These are phyloP conservation scores for Sarcophilus harrisii DNA, from an alignment of 2,797 vertebrate species.

Conservation along the genomic window DNA sequence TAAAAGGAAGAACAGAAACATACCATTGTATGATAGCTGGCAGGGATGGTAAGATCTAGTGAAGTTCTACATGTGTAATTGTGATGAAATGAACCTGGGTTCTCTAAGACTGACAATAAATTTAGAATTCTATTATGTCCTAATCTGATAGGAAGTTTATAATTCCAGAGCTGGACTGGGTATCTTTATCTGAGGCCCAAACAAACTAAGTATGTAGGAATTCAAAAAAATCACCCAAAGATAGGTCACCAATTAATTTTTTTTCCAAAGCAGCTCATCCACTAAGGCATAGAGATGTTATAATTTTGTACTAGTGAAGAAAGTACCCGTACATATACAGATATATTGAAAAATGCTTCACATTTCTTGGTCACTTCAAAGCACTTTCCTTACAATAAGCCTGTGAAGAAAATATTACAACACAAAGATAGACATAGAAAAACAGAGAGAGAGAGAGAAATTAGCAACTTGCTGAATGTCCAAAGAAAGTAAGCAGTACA, in stretches of 20 bases:
- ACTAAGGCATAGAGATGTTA: background rate
- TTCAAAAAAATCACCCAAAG: background rate
- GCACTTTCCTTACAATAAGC: background rate
- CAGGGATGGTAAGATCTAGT: background rate
- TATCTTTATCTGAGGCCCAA: background rate
- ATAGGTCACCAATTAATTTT: background rate
- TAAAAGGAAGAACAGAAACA: background rate
- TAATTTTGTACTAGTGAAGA: background rate
- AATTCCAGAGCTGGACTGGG: background rate
- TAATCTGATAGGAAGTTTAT: background rate
- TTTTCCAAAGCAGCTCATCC: background rate
- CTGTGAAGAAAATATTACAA: background rate
- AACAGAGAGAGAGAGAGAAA: background rate
- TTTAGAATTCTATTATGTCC: background rate
- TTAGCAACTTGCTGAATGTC: background rate
- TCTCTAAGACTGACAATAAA: background rate
- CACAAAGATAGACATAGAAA: background rate
- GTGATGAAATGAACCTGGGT: background rate
- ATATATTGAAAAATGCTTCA: background rate
- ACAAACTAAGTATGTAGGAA: background rate
- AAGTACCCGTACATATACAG: background rate
- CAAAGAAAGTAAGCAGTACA: background rate
- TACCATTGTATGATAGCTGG: background rate
- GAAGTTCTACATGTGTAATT: background rate
- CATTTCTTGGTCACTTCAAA: background rate